Base-by-base conservation (phyloP, 2,113 vertebrate species). In the Pipa parva region DNA sequence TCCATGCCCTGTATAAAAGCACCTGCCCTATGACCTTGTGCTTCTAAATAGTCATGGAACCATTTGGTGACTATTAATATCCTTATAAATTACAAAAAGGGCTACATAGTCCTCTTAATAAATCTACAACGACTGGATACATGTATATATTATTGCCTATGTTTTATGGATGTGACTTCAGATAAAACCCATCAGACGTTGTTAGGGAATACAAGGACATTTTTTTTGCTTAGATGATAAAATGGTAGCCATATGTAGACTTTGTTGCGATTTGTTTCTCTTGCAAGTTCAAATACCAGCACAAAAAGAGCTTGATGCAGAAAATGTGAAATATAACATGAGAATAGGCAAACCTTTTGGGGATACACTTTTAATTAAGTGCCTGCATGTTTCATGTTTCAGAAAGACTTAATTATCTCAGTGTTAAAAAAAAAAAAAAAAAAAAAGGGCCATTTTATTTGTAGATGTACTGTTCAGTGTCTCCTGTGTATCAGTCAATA, bases 341-440 rank as follows among this genome's bases (percentile, higher is more conserved):
- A 75, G 83, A 85, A 74, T 63, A 42, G 55, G 24, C 64, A 71
- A 77, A 64, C 63, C 77, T 83, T 84, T 80, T 63, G 80, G 77
- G 82, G 76, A 79, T 82, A 73, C 18, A 20, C 62, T 81, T 78
- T 76, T 79, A 79, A 82, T 87, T 83, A 82, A 87, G 74, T 75
- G 77, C 52, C 67, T 73, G 71, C 78, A 68, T 12, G 5, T 29
- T 59, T 76, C 73, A 74, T 65, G 10, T 73, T 66, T 66, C 59
- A 58, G 37, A 71, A 73, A 71, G 29, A 55, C 63, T 71, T 79
- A 75, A 76, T 83, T 78, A 46, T 71, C 72, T 68, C 68, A 60
- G 63, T 72, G 69, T 36, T 70, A 12, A 52, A 60, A 68, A 63
- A 59, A 69, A 70, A 70, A 36, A 48, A 70, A 12, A 52, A 60